Evolutionary conservation across 2,797 vertebrate genomes (phyloP).

Genomic region (Melanotaenia pygmaea): DNA sequence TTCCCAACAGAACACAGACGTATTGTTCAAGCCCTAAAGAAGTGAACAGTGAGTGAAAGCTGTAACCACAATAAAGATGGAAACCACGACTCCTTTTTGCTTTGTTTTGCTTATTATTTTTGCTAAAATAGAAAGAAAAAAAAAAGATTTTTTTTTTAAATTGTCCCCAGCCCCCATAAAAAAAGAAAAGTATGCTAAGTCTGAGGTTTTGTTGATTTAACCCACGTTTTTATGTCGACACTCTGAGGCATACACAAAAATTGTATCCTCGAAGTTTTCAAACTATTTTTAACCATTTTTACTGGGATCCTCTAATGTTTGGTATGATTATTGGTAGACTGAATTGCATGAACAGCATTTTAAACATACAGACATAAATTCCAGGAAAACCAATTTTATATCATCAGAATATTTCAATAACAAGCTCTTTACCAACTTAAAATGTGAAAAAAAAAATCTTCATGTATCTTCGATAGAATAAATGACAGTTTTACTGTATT

Average conservation of each 20-base stretch:
- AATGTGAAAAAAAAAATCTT: not conserved
- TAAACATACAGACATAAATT: not conserved
- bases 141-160: too few species aligned
- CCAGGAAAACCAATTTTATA: not conserved
- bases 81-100: not conserved
- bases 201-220: not conserved
- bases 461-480: not conserved
- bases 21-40: constrained; percentile 11
- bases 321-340: not conserved
- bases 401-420: not conserved
- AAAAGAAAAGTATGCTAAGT: constrained; percentile 5
- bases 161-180: too few species aligned
- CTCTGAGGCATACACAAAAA: not conserved
- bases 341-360: not conserved
- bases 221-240: not conserved
- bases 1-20: not conserved
- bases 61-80: constrained; percentile 14
- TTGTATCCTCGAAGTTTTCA: not conserved
- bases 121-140: not conserved
- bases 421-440: not conserved
- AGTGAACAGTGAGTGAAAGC: constrained; percentile 14
- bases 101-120: constrained; percentile 14
- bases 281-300: constrained; percentile 2
- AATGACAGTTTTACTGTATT: not conserved
- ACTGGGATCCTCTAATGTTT: not conserved